These are phyloP conservation scores for Tangara arthus DNA, from an alignment of 2,797 vertebrate genomes.

Conservation along the genomic window DNA sequence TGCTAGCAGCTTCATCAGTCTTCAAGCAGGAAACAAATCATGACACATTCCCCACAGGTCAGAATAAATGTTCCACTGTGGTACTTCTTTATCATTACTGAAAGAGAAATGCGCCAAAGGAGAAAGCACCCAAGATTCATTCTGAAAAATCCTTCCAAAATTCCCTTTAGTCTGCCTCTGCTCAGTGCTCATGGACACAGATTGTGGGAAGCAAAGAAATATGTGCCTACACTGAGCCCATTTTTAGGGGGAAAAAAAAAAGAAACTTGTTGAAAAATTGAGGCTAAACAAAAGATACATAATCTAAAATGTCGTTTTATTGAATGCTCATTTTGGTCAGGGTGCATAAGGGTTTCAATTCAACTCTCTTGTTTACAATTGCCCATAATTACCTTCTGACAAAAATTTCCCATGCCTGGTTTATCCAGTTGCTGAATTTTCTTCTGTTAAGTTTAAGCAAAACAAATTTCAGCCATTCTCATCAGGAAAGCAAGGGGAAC, in stretches of 20 bases:
- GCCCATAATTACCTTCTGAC: not conserved
- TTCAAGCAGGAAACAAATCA: conserved; percentile 43
- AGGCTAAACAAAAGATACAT: not conserved
- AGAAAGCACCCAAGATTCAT: conserved; percentile 50
- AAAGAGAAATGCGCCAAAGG: conserved; percentile 38
- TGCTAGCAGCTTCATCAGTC: conserved; percentile 41
- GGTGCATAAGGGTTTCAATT: not conserved
- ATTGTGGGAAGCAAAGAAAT: not conserved
- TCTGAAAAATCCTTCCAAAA: conserved; percentile 49
- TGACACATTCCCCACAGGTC: conserved; percentile 27
- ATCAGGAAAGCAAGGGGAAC: not conserved
- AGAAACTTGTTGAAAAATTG: not conserved
- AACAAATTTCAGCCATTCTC: not conserved
- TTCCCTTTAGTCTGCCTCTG: not conserved
- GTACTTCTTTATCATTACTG: conserved; percentile 42
- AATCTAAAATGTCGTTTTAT: not conserved
- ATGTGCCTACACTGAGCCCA: not conserved
- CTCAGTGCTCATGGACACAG: not conserved
- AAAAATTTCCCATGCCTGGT: not conserved
- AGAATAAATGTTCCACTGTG: conserved; percentile 1
- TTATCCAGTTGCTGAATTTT: not conserved
- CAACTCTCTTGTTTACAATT: not conserved
- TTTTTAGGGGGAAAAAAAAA: not conserved
- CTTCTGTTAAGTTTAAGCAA: not conserved
- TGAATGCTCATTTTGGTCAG: not conserved